Evolutionary conservation across 1,140 invertebrate species (phyloP), one percentile per base, ranked within the genome.

Genomic region (Penaeus vannamei): DNA sequence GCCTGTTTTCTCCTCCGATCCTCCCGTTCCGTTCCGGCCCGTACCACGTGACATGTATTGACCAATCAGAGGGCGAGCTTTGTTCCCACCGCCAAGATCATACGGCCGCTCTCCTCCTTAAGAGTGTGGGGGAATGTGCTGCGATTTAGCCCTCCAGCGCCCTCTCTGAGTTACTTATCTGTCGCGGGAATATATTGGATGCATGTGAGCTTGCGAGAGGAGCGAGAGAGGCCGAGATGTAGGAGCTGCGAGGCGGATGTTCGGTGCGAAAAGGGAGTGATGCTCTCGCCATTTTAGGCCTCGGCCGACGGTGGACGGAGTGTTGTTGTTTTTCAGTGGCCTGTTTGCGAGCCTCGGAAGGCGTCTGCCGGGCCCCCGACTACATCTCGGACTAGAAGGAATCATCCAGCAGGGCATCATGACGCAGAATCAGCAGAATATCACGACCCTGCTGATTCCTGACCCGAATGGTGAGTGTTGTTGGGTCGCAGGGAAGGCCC

Each of bases 381-480:
- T 62, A 19, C 12, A 77, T n/a, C 26, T 69, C 42, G 8, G 29
- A 59, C 10, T 72, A 84, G 53, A 42, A 61, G 10, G 69, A 60
- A 69, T 26, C 23, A n/a, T 76, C 23, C 17, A 82, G 53, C 46
- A 88, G 84, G 29, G 22, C 84, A 90, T n/a, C 60, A 85, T 88
- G 84, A 82, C 87, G 69, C 86, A 88, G 77, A 88, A 91, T 64
- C 90, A 91, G 87, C 90, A 91, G 61, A 91, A 91, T 89, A 91
- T 91, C 80, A 91, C 90, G 19, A 91, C 90, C 53, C 69, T 91
- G 60, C 85, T 89, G 32, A 91, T 91, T 29, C 90, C 87, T 8
- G 90, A 91, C 84, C 90, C 90, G 23, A 91, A 91, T 89, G 90
- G 90, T 91, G 36, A 85, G 86, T 91, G 84, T 46, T 79, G 79